phyloP scores from a whole-genome alignment of 1,140 invertebrate genomes.

The Trichoplusia ni region DNA sequence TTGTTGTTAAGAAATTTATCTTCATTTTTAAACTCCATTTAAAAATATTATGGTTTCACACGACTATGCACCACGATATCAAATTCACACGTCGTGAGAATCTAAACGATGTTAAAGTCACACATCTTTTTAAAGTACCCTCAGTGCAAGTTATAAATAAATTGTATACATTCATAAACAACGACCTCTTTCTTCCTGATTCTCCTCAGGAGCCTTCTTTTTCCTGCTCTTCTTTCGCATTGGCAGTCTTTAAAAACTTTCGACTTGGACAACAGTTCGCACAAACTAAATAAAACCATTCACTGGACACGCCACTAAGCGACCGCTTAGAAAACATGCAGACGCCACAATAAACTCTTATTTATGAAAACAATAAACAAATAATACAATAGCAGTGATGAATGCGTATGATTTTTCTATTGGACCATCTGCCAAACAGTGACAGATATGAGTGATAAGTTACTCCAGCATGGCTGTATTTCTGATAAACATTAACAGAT shows the following conservation, averaged over 20 bases:
- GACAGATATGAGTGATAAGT: constrained; percentile 67
- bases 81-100: neutral
- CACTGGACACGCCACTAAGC: constrained; percentile 35
- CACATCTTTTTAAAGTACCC: constrained; percentile 36
- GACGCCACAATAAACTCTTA: constrained; percentile 18
- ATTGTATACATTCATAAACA: constrained; percentile 2
- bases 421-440: constrained; percentile 59
- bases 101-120: constrained; percentile 8
- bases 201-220: constrained; percentile 68
- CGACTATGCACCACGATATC: neutral
- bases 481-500: constrained; percentile 74
- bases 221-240: constrained; percentile 79
- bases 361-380: constrained; percentile 54
- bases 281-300: constrained; percentile 70
- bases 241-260: constrained; percentile 74
- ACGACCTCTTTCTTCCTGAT: constrained; percentile 60
- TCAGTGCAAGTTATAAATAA: constrained; percentile 10
- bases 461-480: constrained; percentile 50
- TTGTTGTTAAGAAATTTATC: constrained; percentile 1
- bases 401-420: constrained; percentile 53
- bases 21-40: constrained; percentile 7
- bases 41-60: constrained; percentile 3
- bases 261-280: constrained; percentile 71
- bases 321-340: constrained; percentile 10
- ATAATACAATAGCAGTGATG: constrained; percentile 51